Percentiles rank a stretch among this genome's conserved stretches.
These are phyloP conservation scores for Cephalopholis sonnerati DNA, from an alignment of 2,113 vertebrate species.

Conservation along the genomic window DNA sequence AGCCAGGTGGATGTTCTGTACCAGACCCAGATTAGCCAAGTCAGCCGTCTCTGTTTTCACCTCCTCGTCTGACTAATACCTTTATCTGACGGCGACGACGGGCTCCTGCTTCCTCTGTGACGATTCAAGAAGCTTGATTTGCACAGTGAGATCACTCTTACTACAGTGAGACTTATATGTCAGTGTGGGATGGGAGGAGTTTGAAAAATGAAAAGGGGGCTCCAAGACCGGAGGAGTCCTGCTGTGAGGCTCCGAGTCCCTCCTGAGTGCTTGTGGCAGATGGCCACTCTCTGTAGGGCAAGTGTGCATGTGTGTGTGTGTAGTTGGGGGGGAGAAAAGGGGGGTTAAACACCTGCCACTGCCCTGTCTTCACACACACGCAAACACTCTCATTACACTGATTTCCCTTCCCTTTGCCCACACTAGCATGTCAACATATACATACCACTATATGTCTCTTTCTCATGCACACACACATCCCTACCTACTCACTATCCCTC, in stretches of 20 bases:
- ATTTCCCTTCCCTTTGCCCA: slow-evolving; percentile 10
- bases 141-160: neutral
- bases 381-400: slow-evolving; percentile 30
- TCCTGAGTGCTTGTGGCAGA: slow-evolving; percentile 60
- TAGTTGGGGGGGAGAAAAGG: too few relatives aligned
- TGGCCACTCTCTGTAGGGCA: slow-evolving; percentile 33
- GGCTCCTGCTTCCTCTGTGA: slow-evolving; percentile 11
- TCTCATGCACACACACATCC: slow-evolving; percentile 1
- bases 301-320: slow-evolving; percentile 6
- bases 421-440: slow-evolving; percentile 22
- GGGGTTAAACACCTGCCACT: slow-evolving; percentile 54
- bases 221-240: slow-evolving; percentile 9
- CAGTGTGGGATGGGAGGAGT: too few relatives aligned
- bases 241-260: slow-evolving; percentile 19
- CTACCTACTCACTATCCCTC: slow-evolving; percentile 57
- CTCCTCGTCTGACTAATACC: slow-evolving; percentile 45
- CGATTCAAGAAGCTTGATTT: neutral
- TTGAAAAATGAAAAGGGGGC: neutral
- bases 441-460: neutral
- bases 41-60: slow-evolving; percentile 67
- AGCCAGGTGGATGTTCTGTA: slow-evolving; percentile 79
- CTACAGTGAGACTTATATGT: too few relatives aligned
- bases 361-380: slow-evolving; percentile 34
- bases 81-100: slow-evolving; percentile 28
- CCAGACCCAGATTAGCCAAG: slow-evolving; percentile 72